A percentile compares a stretch with the other conserved stretches of the same genome.
Conservation (phyloP, 2,113 vertebrate genomes). For the Siphamia tubifer region DNA sequence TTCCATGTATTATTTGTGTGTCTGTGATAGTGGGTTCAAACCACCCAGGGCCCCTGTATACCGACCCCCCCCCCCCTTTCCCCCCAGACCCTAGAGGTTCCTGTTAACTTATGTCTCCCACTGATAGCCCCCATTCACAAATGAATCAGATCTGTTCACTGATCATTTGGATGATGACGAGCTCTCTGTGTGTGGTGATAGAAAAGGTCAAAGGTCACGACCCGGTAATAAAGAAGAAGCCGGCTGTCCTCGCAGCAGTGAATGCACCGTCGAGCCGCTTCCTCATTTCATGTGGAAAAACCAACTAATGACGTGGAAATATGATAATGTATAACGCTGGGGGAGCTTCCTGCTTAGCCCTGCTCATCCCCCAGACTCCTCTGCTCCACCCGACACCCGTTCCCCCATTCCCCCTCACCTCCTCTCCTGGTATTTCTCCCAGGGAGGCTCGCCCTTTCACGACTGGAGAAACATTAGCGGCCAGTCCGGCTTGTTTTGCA, state of each 20-base stretch:
- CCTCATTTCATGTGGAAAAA: constrained; percentile 99
- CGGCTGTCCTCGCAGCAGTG: constrained; percentile 79
- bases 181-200: background rate
- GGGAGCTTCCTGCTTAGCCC: constrained; percentile 71
- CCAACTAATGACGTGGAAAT: constrained; percentile 99
- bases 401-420: background rate
- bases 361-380: constrained; percentile 43
- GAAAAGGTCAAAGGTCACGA: constrained; percentile 31
- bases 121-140: background rate
- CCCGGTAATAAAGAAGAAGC: constrained; percentile 38
- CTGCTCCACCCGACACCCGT: background rate
- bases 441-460: constrained; percentile 96
- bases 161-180: background rate
- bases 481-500: constrained; percentile 88
- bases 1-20: background rate
- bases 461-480: constrained; percentile 92
- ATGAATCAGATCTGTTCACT: constrained; percentile 9
- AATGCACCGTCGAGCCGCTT: constrained; percentile 90
- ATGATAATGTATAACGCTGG: constrained; percentile 97
- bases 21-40: background rate
- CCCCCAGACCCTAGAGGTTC: background rate
- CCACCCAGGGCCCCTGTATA: background rate
- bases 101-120: background rate
- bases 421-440: constrained; percentile 93
- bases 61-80: no score